Conservation (phyloP, 2,888 invertebrate species). For the Phymatocera aterrima region DNA sequence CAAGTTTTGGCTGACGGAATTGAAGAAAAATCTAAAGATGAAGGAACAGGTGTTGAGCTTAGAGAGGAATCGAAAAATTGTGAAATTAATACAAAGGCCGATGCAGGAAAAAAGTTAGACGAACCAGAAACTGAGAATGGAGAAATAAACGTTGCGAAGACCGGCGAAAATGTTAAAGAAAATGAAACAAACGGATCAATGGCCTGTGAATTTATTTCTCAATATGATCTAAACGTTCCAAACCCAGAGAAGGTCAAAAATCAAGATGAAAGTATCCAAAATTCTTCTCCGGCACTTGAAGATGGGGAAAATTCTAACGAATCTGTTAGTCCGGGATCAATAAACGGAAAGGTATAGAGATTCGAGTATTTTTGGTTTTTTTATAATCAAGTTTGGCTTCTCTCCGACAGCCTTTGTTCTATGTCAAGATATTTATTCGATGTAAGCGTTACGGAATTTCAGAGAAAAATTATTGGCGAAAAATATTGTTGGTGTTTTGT, state of each 20-base stretch:
- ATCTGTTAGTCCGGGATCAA: constrained; percentile 33
- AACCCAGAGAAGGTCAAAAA: neutral
- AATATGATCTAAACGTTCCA: neutral
- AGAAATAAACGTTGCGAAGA: neutral
- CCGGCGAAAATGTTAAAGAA: constrained; percentile 1
- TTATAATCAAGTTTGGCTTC: too few relatives aligned
- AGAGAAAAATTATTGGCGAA: too few relatives aligned
- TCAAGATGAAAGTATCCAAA: neutral
- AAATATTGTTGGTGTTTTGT: too few relatives aligned
- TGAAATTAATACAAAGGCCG: neutral
- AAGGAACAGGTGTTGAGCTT: neutral
- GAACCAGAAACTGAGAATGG: neutral
- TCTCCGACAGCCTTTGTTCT: too few relatives aligned
- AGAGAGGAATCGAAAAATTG: neutral
- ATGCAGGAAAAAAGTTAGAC: neutral
- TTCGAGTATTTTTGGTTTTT: neutral
- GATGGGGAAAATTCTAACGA: neutral
- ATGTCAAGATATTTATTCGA: too few relatives aligned
- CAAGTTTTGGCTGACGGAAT: neutral
- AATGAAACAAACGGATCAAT: neutral
- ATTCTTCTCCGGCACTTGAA: neutral
- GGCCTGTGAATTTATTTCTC: neutral
- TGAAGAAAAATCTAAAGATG: neutral
- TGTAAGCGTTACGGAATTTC: too few relatives aligned
- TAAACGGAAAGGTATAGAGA: constrained; percentile 48